Evolutionary conservation across 2,113 vertebrate species (phyloP), one percentile per base, ranked within the genome.

Genomic region (Columba janthina): DNA sequence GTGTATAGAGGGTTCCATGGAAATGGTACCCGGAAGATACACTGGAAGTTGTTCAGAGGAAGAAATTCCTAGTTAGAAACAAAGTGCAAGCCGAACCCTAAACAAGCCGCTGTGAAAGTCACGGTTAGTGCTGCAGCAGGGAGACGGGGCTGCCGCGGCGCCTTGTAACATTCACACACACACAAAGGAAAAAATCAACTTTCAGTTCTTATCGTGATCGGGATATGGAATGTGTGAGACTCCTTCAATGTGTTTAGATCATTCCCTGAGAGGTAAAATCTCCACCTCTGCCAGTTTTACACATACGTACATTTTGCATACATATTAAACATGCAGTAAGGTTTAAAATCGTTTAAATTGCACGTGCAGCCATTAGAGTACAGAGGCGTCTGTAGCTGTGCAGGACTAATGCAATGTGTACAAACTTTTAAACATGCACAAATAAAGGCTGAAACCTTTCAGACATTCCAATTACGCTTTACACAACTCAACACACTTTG

Each of bases 281-380:
- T 95, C 94, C 96, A 96, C 95, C 94, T 96, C 96, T 94, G 95
- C 90, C 95, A 90, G 86, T 92, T 95, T 92, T 93, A 94, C 95
- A 93, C 92, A 62, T 90, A 89, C 93, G 96, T 96, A 95, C 95
- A 96, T 70, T 90, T 94, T 96, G 94, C 93, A 97, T 94, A 94
- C 96, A 57, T 90, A 96, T 58, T 94, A 88, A 95, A 95, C 96
- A 97, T 96, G 96, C 95, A 96, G 84, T 94, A 94, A 74, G 86
- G 57, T 96, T 96, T 89, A 94, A 89, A 94, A 90, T 57, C n/a
- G 82, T 54, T 96, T 79, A 48, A 91, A 96, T 94, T 94, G 93
- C 95, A 95, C 90, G 90, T 96, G 93, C 93, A 92, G 81, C 78
- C 80, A 69, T 90, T 75, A 94, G 93, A 90, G 90, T 93, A 96